These are phyloP conservation scores for Saimiri boliviensis DNA, from an alignment of 2,113 vertebrate species.

Conservation along the genomic window DNA sequence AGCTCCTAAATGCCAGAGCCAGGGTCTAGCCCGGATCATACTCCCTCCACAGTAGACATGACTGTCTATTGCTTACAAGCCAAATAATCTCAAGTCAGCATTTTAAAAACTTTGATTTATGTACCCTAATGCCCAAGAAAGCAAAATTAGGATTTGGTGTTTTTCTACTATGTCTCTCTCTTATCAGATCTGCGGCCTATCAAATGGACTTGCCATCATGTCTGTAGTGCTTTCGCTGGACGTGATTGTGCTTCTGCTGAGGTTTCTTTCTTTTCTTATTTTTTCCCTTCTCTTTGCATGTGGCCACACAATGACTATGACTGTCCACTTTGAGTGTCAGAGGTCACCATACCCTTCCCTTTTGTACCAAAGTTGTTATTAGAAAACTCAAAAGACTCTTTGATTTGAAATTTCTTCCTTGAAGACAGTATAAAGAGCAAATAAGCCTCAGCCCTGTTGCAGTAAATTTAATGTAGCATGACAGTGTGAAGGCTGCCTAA, in stretches of 20 bases:
- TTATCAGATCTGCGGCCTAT: background rate
- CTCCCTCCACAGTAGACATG: background rate
- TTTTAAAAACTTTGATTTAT: background rate
- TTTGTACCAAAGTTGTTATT: background rate
- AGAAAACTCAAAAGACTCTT: background rate
- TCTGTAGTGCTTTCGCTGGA: no score
- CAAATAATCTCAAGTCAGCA: background rate
- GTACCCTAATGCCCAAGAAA: background rate
- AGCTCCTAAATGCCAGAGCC: background rate
- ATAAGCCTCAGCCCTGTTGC: background rate
- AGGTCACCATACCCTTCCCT: background rate
- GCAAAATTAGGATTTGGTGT: background rate
- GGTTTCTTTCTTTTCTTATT: background rate
- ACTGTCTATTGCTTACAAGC: background rate
- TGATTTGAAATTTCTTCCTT: background rate
- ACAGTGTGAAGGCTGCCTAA: background rate
- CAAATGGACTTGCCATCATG: fast-evolving
- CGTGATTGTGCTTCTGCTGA: background rate
- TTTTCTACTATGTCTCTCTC: background rate
- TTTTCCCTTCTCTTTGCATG: no score
- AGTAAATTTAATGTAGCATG: background rate
- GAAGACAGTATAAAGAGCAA: background rate
- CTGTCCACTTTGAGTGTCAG: background rate
- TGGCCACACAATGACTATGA: background rate
- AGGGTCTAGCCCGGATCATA: background rate